Percentiles rank a stretch among this genome's conserved stretches.
phyloP scores from a whole-genome alignment of 92 coral and sea anemone genomes.

The Epizoanthus scotinus region DNA sequence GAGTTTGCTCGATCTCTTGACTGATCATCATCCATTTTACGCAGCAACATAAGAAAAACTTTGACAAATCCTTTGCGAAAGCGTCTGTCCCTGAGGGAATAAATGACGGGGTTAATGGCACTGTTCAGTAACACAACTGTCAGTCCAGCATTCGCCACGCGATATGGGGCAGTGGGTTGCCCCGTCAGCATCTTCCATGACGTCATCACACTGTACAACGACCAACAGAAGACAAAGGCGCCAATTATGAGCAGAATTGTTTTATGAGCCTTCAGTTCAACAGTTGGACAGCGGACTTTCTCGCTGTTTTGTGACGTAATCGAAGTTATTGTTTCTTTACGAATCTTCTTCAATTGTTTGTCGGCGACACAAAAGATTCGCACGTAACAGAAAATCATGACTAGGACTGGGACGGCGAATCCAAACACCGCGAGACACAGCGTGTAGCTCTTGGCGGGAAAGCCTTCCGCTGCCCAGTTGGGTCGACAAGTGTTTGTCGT shows the following conservation, averaged over 20 bases:
- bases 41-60: constrained; percentile 41
- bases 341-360: constrained; percentile 47
- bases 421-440: constrained; percentile 40
- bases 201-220: constrained; percentile 45
- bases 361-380: constrained; percentile 53
- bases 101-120: constrained; percentile 54
- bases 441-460: constrained; percentile 42
- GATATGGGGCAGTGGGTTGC: constrained; percentile 49
- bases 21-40: constrained; percentile 15
- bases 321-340: constrained; percentile 36
- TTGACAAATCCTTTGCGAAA: constrained; percentile 59
- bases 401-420: constrained; percentile 48
- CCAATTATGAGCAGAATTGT: constrained; percentile 55
- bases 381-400: constrained; percentile 54
- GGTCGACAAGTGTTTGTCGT: constrained; percentile 66
- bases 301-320: constrained; percentile 23
- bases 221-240: constrained; percentile 57
- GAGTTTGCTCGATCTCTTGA: constrained; percentile 28
- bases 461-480: constrained; percentile 53
- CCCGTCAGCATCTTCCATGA: constrained; percentile 44
- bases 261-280: constrained; percentile 64
- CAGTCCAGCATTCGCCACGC: constrained; percentile 56
- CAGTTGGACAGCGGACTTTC: not conserved
- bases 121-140: constrained; percentile 54
- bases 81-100: constrained; percentile 58